phyloP scores from a whole-genome alignment of 2,888 invertebrate species.

The Dicyrtoma fusca region DNA sequence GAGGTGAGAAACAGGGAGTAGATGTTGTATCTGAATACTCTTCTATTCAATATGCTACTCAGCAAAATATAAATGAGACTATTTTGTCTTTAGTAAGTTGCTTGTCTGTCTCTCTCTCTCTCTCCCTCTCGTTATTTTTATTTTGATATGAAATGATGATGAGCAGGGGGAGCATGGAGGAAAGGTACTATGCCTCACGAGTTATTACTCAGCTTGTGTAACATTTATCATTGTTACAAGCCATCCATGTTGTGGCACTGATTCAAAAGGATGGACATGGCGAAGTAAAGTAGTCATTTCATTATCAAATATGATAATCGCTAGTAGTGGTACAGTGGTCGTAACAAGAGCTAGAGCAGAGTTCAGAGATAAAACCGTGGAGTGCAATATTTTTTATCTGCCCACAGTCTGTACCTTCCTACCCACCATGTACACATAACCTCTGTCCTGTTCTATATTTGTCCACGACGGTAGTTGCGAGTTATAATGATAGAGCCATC shows the following conservation, averaged over 20 bases:
- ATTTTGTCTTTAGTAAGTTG: background rate
- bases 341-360: no score
- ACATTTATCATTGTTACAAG: no score
- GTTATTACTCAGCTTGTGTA: no score
- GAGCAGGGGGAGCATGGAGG: background rate
- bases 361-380: no score
- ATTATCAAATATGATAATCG: background rate
- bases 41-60: no score
- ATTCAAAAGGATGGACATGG: background rate
- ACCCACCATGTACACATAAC: no score
- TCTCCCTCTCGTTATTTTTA: background rate
- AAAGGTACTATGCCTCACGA: no score
- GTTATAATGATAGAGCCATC: no score
- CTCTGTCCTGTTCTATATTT: no score
- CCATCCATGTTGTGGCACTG: background rate
- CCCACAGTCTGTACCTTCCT: no score
- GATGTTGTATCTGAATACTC: conserved; percentile 4
- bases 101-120: background rate
- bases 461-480: no score
- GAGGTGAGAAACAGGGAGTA: conserved; percentile 35
- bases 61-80: conserved; percentile 15
- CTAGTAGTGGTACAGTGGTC: background rate
- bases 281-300: background rate
- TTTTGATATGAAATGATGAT: background rate
- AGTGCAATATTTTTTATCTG: no score